These are phyloP conservation scores for Empidonax alnorum DNA, from an alignment of 2,113 vertebrate species.

Conservation along the genomic window DNA sequence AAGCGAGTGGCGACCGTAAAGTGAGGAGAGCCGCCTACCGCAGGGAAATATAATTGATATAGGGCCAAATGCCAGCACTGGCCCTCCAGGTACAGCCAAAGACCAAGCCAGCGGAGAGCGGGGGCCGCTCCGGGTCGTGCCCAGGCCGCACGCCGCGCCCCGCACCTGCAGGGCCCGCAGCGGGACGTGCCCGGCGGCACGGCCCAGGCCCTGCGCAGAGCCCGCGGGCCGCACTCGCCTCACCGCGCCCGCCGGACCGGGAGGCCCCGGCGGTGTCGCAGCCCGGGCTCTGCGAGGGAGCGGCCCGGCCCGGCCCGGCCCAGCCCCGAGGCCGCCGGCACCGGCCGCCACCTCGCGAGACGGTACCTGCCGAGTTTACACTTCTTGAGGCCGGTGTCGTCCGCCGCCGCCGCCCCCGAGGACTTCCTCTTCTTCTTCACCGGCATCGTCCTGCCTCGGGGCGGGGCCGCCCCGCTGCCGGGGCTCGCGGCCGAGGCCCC, in stretches of 20 bases:
- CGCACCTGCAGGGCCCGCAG: background rate
- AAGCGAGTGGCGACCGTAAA: rapidly evolving
- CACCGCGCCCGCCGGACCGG: background rate
- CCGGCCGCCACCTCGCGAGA: background rate
- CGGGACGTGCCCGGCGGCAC: background rate
- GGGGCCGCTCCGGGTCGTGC: background rate
- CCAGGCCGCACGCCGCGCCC: background rate
- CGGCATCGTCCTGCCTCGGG: constrained; percentile 82
- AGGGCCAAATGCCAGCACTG: rapidly evolving
- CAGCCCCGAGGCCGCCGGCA: background rate
- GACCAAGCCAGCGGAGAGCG: background rate
- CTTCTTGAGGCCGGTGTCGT: constrained; percentile 84
- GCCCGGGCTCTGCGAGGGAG: background rate
- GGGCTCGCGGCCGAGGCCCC: background rate
- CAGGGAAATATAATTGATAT: rapidly evolving
- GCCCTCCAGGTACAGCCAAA: rapidly evolving
- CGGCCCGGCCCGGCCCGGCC: background rate
- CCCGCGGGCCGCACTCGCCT: background rate
- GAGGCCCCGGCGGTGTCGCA: background rate
- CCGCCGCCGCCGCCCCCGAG: constrained; percentile 75
- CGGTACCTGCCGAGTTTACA: constrained; percentile 90
- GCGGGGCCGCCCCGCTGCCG: constrained; percentile 44
- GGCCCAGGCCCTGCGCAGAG: background rate
- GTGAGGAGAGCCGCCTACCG: rapidly evolving
- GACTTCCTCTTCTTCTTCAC: constrained; percentile 95